Evolutionary conservation across 2,797 vertebrate genomes (phyloP).

Genomic region (Yasuhikotakia modesta): DNA sequence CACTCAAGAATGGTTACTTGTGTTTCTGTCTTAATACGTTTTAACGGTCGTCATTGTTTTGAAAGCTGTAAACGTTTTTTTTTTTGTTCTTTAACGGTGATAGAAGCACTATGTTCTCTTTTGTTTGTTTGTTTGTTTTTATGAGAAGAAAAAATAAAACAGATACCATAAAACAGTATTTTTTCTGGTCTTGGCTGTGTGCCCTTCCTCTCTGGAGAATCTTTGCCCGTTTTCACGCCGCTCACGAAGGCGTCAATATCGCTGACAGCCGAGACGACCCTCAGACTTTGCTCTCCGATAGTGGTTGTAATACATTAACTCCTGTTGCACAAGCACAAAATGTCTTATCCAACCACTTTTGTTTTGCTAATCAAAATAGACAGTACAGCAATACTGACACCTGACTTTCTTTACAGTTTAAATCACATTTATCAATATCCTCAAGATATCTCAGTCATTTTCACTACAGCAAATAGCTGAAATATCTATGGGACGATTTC

Average conservation of each 20-base stretch:
- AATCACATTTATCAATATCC: background rate
- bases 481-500: no score
- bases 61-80: conserved; percentile 25
- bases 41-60: conserved; percentile 43
- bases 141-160: conserved; percentile 72
- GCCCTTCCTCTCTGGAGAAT: background rate
- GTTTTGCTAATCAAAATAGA: no score
- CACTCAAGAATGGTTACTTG: conserved; percentile 51
- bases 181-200: conserved; percentile 42
- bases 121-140: conserved; percentile 64
- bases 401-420: background rate
- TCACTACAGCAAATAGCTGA: no score
- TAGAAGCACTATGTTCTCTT: conserved; percentile 70
- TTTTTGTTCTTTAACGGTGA: conserved; percentile 67
- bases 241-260: background rate
- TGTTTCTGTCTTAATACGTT: conserved; percentile 51
- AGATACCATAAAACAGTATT: conserved; percentile 71
- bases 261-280: conserved; percentile 42
- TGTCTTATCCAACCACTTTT: background rate
- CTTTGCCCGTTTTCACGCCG: conserved; percentile 13
- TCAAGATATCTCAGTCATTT: background rate
- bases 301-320: conserved; percentile 74
- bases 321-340: conserved; percentile 11
- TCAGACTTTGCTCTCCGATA: conserved; percentile 73
- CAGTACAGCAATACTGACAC: background rate